These are phyloP conservation scores for Babyrousa celebensis DNA, from an alignment of 2,797 vertebrate genomes.

Conservation along the genomic window DNA sequence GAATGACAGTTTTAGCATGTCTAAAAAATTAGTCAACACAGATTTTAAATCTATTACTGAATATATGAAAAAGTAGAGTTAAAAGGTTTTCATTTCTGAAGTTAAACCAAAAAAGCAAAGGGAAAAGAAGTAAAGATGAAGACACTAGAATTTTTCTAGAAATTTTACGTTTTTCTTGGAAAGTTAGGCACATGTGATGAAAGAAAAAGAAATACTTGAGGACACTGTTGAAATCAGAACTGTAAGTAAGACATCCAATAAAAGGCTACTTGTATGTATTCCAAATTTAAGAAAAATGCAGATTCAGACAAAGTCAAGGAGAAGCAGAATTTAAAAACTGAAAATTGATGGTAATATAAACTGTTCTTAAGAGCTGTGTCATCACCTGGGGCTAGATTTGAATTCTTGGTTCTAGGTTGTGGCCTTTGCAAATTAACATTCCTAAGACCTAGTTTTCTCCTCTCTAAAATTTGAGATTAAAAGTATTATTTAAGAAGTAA, in stretches of 20 bases:
- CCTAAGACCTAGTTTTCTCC: background rate
- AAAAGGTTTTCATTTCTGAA: background rate
- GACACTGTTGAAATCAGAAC: constrained; percentile 15
- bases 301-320: constrained; percentile 12
- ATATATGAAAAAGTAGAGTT: background rate
- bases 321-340: constrained; percentile 31
- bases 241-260: background rate
- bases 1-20: background rate
- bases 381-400: background rate
- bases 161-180: background rate
- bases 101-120: background rate
- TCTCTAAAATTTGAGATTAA: background rate
- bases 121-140: constrained; percentile 13
- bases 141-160: background rate
- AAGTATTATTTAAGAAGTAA: background rate
- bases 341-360: background rate
- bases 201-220: background rate
- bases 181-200: background rate
- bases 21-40: constrained; percentile 7
- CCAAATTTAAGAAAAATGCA: background rate
- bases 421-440: constrained; percentile 16
- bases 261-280: background rate
- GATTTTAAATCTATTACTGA: constrained; percentile 3
- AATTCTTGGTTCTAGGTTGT: background rate
- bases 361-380: background rate